These are phyloP conservation scores for Hybos culiciformis DNA, from an alignment of 2,888 invertebrate species.

Conservation along the genomic window DNA sequence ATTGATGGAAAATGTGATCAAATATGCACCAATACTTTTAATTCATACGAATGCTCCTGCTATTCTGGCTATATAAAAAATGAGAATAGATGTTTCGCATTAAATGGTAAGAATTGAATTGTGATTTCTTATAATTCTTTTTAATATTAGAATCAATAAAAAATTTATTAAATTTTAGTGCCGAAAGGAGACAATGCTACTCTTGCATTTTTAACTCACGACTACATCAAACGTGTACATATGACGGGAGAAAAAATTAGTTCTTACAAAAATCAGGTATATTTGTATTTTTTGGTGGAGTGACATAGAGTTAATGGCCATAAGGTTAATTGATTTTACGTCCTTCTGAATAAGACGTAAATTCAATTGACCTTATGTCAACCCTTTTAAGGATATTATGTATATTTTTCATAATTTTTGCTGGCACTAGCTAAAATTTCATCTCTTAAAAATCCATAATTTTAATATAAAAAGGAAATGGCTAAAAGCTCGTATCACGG, in stretches of 20 bases:
- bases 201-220: constrained; percentile 53
- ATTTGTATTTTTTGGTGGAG: no score
- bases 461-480: no score
- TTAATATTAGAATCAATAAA: background rate
- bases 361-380: no score
- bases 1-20: constrained; percentile 61
- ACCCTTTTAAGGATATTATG: no score
- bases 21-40: constrained; percentile 50
- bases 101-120: constrained; percentile 46
- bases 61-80: constrained; percentile 51
- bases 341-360: no score
- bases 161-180: constrained; percentile 36
- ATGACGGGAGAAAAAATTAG: constrained; percentile 38
- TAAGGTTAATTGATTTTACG: no score
- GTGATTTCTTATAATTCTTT: background rate
- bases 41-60: constrained; percentile 60
- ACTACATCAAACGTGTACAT: constrained; percentile 48
- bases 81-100: constrained; percentile 47
- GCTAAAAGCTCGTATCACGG: no score
- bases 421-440: no score
- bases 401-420: no score
- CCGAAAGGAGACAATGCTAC: constrained; percentile 48
- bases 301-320: no score
- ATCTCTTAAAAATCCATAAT: no score
- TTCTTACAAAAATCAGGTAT: constrained; percentile 16